Evolutionary conservation across 2,888 invertebrate species (phyloP).

Genomic region (Apodemia zela): DNA sequence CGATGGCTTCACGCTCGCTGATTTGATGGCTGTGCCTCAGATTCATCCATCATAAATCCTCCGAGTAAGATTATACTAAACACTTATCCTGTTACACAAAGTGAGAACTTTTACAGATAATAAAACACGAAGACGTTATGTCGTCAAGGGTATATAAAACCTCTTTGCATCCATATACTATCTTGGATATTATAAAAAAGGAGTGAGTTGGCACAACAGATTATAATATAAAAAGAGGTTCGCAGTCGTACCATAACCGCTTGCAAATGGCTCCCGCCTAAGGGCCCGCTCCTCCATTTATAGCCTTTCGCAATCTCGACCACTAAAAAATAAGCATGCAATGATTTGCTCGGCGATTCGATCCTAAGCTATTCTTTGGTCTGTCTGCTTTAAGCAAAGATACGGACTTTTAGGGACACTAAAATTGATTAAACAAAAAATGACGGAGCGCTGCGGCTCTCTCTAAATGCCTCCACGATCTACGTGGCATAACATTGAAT

Average conservation of each 20-base stretch:
- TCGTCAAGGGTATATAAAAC: slow-evolving; percentile 20
- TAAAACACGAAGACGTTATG: neutral
- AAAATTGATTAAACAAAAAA: slow-evolving; percentile 48
- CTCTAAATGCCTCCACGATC: slow-evolving; percentile 60
- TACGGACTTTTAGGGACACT: slow-evolving; percentile 45
- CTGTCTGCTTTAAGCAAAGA: slow-evolving; percentile 44
- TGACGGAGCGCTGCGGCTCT: slow-evolving; percentile 40
- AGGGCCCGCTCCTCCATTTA: slow-evolving; percentile 67
- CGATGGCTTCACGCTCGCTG: slow-evolving; percentile 35
- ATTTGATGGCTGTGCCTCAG: slow-evolving; percentile 28
- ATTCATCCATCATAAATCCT: slow-evolving; percentile 40
- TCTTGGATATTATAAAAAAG: slow-evolving; percentile 57
- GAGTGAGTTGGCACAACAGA: slow-evolving; percentile 64
- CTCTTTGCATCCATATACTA: slow-evolving; percentile 47
- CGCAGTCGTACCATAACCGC: slow-evolving; percentile 76
- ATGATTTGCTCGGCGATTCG: slow-evolving; percentile 60
- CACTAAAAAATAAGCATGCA: slow-evolving; percentile 68
- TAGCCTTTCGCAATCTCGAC: slow-evolving; percentile 71
- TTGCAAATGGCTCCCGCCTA: slow-evolving; percentile 76
- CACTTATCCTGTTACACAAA: slow-evolving; percentile 26
- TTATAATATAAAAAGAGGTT: slow-evolving; percentile 77
- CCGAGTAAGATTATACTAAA: slow-evolving; percentile 32
- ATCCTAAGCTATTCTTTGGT: slow-evolving; percentile 54
- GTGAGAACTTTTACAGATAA: slow-evolving; percentile 18
- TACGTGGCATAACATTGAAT: slow-evolving; percentile 39